Evolutionary conservation across 2,797 vertebrate genomes (phyloP), one percentile per base, ranked within the genome.

Genomic region (Sebastes hubbsi): DNA sequence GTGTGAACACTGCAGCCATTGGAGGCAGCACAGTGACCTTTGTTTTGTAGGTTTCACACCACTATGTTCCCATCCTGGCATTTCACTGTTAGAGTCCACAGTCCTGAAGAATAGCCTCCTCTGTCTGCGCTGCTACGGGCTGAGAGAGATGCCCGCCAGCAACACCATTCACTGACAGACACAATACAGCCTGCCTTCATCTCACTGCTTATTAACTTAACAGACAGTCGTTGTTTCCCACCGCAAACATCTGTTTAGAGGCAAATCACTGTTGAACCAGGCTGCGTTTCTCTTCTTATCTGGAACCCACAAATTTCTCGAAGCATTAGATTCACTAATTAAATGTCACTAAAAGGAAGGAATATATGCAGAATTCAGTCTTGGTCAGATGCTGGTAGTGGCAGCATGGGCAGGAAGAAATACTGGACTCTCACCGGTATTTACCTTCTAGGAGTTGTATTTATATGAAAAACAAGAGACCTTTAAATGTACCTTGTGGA

Each of bases 81-180:
- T 82, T 88, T 64, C 8, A 20, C 58, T 81, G 61, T 76, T 68
- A 18, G 65, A 64, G 62, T 73, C 59, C 62, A 74, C 71, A 36
- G 81, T 61, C 52, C 56, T 72, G 55, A 89, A 92, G 79, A 92
- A 90, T 58, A 8, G 62, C 63, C 52, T 76, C 68, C 71, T 81
- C 78, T 90, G 89, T 92, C 69, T 75, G 77, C 1, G 22, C 54
- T 32, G 81, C 62, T 59, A 4, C 65, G 54, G 81, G 74, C 63
- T 22, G 82, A 78, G 86, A 65, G 58, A 74, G 49, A 58, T 29
- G 18, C 18, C 82, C 20, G 82, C 82, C 81, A 82, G 80, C 73
- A 77, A 81, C 79, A 49, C 88, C 81, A 78, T 85, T 77, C 84
- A 81, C 86, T 70, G 85, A 87, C 85, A 24, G 78, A 85, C 89